Conservation (phyloP, 2,888 invertebrate genomes). For the Cephus rjabovi region DNA sequence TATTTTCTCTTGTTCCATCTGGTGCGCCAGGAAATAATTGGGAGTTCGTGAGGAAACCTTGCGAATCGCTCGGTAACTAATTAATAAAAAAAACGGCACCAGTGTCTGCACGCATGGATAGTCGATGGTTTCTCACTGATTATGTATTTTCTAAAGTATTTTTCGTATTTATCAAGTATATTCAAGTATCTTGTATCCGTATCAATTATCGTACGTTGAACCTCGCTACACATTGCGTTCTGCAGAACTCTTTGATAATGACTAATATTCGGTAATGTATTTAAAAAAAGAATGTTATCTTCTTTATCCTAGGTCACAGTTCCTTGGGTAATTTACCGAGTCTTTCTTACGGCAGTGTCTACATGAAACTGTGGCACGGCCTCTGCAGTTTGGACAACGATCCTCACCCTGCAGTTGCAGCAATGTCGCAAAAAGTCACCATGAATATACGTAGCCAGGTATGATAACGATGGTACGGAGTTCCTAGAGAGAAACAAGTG, state of each 20-base stretch:
- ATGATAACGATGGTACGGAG: conserved; percentile 22
- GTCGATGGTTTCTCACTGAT: conserved; percentile 21
- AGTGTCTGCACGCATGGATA: conserved; percentile 38
- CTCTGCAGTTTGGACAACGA: conserved; percentile 84
- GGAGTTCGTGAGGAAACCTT: conserved; percentile 67
- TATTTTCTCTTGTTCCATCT: conserved; percentile 43
- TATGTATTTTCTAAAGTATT: conserved; percentile 2
- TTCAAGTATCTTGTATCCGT: neutral
- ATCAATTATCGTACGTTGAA: neutral
- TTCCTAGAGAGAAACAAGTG: conserved; percentile 11
- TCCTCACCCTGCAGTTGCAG: conserved; percentile 86
- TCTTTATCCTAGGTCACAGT: conserved; percentile 52
- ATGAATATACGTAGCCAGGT: conserved; percentile 83
- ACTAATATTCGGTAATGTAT: neutral
- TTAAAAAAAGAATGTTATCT: conserved; percentile 1
- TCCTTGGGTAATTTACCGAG: conserved; percentile 68
- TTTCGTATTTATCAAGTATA: neutral
- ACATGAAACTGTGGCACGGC: conserved; percentile 90
- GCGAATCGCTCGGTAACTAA: conserved; percentile 64
- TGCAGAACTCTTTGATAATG: neutral
- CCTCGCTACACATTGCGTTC: neutral
- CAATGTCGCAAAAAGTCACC: conserved; percentile 83
- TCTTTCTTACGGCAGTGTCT: conserved; percentile 80
- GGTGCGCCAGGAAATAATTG: conserved; percentile 63
- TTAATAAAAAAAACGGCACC: conserved; percentile 25